phyloP scores from a whole-genome alignment of 2,113 vertebrate species.

The Bujurquina vittata region DNA sequence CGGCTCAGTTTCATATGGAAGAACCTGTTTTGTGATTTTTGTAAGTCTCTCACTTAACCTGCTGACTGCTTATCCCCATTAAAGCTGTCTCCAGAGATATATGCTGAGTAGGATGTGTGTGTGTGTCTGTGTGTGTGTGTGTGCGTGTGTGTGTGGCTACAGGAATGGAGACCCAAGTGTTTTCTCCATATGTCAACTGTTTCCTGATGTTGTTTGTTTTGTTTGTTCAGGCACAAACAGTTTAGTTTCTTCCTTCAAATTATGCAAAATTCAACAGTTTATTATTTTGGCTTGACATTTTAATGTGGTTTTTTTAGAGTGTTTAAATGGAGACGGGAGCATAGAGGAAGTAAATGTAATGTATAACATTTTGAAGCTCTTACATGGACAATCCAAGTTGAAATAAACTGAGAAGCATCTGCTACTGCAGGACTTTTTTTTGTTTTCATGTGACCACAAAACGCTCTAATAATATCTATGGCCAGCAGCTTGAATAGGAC shows the following conservation, averaged over 20 bases:
- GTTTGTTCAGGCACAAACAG: conserved; percentile 3
- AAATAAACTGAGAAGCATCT: background rate
- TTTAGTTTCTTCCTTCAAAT: conserved; percentile 34
- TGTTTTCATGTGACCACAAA: conserved; percentile 9
- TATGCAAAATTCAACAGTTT: conserved; percentile 29
- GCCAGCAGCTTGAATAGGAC: background rate
- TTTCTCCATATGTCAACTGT: conserved; percentile 33
- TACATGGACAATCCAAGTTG: background rate
- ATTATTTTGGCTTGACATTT: conserved; percentile 25
- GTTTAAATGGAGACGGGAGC: background rate
- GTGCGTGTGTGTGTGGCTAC: conserved; percentile 16
- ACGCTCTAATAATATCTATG: conserved; percentile 10
- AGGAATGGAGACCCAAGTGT: conserved; percentile 24
- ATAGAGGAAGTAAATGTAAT: background rate
- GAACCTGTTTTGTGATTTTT: conserved; percentile 64
- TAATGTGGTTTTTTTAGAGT: background rate
- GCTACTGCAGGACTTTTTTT: background rate
- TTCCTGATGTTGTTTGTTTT: conserved; percentile 32
- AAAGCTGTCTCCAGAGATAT: conserved; percentile 35
- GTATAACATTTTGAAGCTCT: background rate
- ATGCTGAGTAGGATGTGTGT: background rate
- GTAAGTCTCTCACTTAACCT: conserved; percentile 56
- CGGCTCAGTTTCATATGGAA: conserved; percentile 46
- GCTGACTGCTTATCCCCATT: conserved; percentile 28
- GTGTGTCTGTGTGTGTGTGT: conserved; percentile 1